These are phyloP conservation scores for Phthorimaea operculella DNA, from an alignment of 1,140 invertebrate species.

Conservation along the genomic window DNA sequence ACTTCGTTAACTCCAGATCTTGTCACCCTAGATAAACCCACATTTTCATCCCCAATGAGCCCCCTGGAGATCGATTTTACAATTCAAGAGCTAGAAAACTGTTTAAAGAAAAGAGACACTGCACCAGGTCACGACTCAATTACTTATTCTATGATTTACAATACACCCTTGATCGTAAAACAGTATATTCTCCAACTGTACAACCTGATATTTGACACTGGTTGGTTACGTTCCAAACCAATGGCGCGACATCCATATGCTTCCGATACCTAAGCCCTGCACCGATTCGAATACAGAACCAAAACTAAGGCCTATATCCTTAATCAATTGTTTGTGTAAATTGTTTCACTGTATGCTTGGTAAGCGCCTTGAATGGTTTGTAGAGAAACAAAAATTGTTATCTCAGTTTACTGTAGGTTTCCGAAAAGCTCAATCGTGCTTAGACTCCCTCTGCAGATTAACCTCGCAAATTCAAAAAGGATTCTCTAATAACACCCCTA, in stretches of 20 bases:
- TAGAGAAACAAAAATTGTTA: slow-evolving; percentile 7
- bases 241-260: neutral
- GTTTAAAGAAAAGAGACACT: slow-evolving; percentile 17
- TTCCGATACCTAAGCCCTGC: neutral
- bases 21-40: neutral
- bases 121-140: slow-evolving; percentile 13
- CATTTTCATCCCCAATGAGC: neutral
- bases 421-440: neutral
- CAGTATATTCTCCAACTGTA: neutral
- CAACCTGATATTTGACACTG: neutral
- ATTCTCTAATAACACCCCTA: neutral
- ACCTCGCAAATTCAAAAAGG: neutral
- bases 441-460: neutral
- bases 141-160: slow-evolving; percentile 15
- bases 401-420: neutral
- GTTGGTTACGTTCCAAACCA: neutral
- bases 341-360: slow-evolving; percentile 11
- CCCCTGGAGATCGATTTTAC: neutral
- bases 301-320: slow-evolving; percentile 12
- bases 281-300: neutral
- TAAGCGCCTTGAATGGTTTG: slow-evolving; percentile 12
- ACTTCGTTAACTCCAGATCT: neutral
- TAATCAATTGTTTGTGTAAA: slow-evolving; percentile 16
- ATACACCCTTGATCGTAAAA: slow-evolving; percentile 1
- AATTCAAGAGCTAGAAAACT: slow-evolving; percentile 8